Evolutionary conservation across 1,140 invertebrate genomes (phyloP).

Genomic region (Rhopalosiphum maidis): DNA sequence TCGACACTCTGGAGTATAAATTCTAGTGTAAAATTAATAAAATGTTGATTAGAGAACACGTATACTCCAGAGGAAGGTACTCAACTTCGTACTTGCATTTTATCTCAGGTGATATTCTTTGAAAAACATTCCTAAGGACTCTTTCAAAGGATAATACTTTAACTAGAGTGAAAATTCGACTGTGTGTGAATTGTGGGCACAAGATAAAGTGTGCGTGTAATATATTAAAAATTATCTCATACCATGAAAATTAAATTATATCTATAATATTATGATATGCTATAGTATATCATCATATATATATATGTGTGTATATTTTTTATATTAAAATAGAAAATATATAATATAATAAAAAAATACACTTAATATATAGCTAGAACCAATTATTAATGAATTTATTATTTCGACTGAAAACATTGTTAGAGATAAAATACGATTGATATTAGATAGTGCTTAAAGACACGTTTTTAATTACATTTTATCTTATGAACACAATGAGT

Average conservation of each 20-base stretch:
- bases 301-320: too few species aligned
- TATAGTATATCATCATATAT: too few species aligned
- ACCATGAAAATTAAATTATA: neutral
- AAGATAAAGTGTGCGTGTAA: neutral
- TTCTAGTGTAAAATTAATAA: neutral
- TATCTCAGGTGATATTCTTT: neutral
- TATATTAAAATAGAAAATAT: too few species aligned
- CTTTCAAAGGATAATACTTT: neutral
- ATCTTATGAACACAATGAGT: neutral
- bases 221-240: neutral
- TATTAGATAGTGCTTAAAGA: neutral
- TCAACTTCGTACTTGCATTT: neutral
- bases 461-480: neutral
- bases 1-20: neutral
- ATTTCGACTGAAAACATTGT: neutral
- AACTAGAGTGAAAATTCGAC: neutral
- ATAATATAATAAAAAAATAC: neutral
- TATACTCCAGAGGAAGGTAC: neutral
- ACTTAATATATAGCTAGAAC: neutral
- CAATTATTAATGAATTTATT: neutral
- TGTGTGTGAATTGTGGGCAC: neutral
- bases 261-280: neutral
- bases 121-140: neutral
- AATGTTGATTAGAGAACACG: slow-evolving; percentile 1
- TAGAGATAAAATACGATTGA: neutral